These are phyloP conservation scores for Aphelinus atriplicis DNA, from an alignment of 1,140 invertebrate genomes.

Conservation along the genomic window DNA sequence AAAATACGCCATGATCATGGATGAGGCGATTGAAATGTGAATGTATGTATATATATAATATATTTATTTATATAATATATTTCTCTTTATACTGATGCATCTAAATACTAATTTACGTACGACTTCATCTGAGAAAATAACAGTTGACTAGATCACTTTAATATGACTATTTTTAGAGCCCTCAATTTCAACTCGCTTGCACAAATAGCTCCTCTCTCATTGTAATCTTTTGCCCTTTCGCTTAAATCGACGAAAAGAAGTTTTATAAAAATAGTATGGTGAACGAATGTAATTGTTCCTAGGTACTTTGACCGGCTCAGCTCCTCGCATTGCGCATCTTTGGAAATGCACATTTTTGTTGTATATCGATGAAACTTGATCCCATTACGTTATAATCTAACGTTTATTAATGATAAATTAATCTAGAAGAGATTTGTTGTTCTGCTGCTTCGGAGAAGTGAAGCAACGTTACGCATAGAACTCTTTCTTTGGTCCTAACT, in stretches of 20 bases:
- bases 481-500: constrained; percentile 88
- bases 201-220: constrained; percentile 15
- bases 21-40: constrained; percentile 1
- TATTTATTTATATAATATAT: constrained; percentile 32
- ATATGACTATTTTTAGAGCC: constrained; percentile 41
- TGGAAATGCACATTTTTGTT: constrained; percentile 4
- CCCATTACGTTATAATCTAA: constrained; percentile 58
- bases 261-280: constrained; percentile 64
- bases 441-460: constrained; percentile 33
- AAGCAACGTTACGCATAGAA: constrained; percentile 75
- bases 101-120: constrained; percentile 31
- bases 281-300: constrained; percentile 53
- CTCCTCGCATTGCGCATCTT: constrained; percentile 9
- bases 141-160: constrained; percentile 64
- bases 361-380: constrained; percentile 62
- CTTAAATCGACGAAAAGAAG: constrained; percentile 31
- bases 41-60: constrained; percentile 38
- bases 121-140: constrained; percentile 41
- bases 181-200: background rate
- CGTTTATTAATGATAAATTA: constrained; percentile 53
- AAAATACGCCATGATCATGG: constrained; percentile 20
- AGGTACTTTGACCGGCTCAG: constrained; percentile 46
- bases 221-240: constrained; percentile 42
- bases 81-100: constrained; percentile 3
- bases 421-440: background rate